phyloP scores from a whole-genome alignment of 2,888 invertebrate genomes.

The Drosophila maculinotata region DNA sequence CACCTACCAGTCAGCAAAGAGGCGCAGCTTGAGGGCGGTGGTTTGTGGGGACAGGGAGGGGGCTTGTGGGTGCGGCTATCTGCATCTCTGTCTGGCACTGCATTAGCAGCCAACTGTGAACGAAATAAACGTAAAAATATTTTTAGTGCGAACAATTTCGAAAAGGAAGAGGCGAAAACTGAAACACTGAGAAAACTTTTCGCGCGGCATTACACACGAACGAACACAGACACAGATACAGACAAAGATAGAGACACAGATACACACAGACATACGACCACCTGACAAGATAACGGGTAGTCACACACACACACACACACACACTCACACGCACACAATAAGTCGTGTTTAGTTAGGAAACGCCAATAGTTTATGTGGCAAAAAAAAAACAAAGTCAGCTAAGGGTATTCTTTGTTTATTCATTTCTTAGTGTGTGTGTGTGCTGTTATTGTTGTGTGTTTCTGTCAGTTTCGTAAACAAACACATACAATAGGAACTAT shows the following conservation, averaged over 20 bases:
- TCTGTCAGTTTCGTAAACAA: slow-evolving; percentile 70
- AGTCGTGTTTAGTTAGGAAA: slow-evolving; percentile 71
- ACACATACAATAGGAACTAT: slow-evolving; percentile 39
- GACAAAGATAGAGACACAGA: slow-evolving; percentile 4
- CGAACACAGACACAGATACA: slow-evolving; percentile 35
- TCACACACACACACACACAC: slow-evolving; percentile 25
- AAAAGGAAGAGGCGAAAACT: slow-evolving; percentile 41
- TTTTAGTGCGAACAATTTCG: slow-evolving; percentile 74
- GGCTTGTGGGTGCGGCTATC: slow-evolving; percentile 12
- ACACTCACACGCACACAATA: slow-evolving; percentile 20
- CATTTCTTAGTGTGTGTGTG: not conserved
- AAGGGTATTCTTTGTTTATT: not conserved
- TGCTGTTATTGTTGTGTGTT: slow-evolving; percentile 14
- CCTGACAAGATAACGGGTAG: slow-evolving; percentile 53
- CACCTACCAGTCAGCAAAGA: slow-evolving; percentile 46
- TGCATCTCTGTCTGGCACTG: slow-evolving; percentile 61
- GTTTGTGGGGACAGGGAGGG: not conserved
- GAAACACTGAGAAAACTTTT: slow-evolving; percentile 58
- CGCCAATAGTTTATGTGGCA: slow-evolving; percentile 61
- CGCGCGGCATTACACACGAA: slow-evolving; percentile 48
- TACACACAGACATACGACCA: slow-evolving; percentile 1
- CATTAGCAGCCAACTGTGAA: slow-evolving; percentile 77
- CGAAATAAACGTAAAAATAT: slow-evolving; percentile 75
- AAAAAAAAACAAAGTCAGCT: slow-evolving; percentile 14
- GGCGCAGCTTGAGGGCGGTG: not conserved